phyloP scores from a whole-genome alignment of 2,113 vertebrate species.

The Cinclus mexicanus region DNA sequence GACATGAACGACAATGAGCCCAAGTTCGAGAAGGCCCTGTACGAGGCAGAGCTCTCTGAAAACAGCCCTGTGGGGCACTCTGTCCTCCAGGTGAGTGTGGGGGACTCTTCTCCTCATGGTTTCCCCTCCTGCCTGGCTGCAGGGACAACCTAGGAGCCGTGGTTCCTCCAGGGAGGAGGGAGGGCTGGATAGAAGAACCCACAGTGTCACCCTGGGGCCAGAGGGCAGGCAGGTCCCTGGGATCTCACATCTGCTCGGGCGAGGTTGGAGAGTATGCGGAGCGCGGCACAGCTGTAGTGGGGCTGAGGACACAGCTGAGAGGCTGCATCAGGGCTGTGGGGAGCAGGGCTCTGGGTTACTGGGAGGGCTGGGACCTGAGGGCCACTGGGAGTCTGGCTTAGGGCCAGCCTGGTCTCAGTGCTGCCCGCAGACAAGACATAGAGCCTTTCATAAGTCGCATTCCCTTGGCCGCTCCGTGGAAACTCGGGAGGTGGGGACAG shows the following conservation, averaged over 20 bases:
- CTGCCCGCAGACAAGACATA: background rate
- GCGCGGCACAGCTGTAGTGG: accelerated
- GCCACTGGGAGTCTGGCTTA: background rate
- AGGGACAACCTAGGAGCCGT: accelerated
- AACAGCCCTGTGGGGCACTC: constrained; percentile 93
- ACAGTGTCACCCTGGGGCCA: accelerated
- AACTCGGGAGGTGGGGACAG: background rate
- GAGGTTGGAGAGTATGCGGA: background rate
- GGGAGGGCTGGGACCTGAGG: background rate
- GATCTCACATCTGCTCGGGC: background rate
- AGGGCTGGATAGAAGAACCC: background rate
- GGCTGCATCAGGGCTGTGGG: background rate
- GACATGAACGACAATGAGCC: constrained; percentile 95
- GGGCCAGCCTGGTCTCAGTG: background rate
- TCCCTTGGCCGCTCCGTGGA: background rate
- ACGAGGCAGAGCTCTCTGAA: constrained; percentile 89
- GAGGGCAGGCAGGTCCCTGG: accelerated
- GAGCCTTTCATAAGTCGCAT: constrained; percentile 25
- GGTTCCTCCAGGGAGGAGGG: background rate
- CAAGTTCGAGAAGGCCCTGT: constrained; percentile 88
- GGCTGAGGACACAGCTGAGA: background rate
- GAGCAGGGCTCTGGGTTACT: background rate
- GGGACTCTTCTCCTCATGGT: background rate
- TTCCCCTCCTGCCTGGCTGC: background rate
- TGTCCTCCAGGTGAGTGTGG: constrained; percentile 85